Evolutionary conservation across 2,888 invertebrate species (phyloP), one percentile per base, ranked within the genome.

Genomic region (Malacosoma neustria): DNA sequence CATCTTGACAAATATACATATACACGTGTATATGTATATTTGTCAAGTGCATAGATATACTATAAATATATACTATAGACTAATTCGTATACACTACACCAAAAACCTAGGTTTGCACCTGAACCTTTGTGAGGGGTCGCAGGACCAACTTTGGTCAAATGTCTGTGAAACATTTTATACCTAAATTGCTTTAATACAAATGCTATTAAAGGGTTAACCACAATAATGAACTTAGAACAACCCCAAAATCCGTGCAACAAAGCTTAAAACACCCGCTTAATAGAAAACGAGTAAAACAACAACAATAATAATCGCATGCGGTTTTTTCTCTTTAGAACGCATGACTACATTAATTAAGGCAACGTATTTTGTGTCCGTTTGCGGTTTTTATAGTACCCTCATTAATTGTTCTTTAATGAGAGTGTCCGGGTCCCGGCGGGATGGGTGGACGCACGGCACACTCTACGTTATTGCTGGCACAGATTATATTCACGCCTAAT

Each of bases 351-450:
- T 58, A 54, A 62, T 68, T 67, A 57, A 45, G 47, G 49, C 41
- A 38, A 38, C 40, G 42, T 9, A 9, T 22, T 22, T 22, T 22
- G 43, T 34, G 49, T 33, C 42, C 45, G 34, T 9, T 31, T 48
- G 58, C 42, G 54, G 59, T 52, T 60, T 66, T 64, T 54, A 54
- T 58, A 48, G 39, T 43, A 53, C 55, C 60, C 55, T 57, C 58
- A 63, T 63, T 66, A 65, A 67, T 66, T 64, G 61, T 62, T 57
- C 59, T 58, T 64, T 69, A 66, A 67, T 64, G 63, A 67, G 56
- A 46, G 51, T 44, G 47, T 44, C 37, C 35, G 41, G n/a, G 42
- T 36, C 42, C 45, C 42, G 32, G 14, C 35, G 39, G 41, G 48
- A 43, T 36, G 30, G 37, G 45, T 33, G 49, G 53, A 48, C 34